A percentile compares a stretch with the other conserved stretches of the same genome.
These are phyloP conservation scores for Sisyra nigra DNA, from an alignment of 2,888 invertebrate species.

Conservation along the genomic window DNA sequence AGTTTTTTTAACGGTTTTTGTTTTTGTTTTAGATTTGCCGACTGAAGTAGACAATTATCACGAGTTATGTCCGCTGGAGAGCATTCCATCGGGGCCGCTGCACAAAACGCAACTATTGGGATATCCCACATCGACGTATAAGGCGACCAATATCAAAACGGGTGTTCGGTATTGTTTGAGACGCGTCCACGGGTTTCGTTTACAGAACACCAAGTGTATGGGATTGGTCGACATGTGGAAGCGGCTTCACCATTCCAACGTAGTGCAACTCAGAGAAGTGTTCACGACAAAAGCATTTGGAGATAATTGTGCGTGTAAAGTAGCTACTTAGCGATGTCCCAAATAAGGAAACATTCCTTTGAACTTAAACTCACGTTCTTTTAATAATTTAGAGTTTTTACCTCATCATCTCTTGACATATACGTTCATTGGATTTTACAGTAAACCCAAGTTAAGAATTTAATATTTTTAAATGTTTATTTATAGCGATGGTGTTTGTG, in stretches of 20 bases:
- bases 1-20: not conserved
- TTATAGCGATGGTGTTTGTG: conserved; percentile 82
- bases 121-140: conserved; percentile 72
- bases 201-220: conserved; percentile 72
- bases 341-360: no score
- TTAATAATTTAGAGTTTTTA: no score
- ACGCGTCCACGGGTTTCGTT: conserved; percentile 71
- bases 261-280: conserved; percentile 81
- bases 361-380: no score
- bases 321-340: not conserved
- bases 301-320: conserved; percentile 66
- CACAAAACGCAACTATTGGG: conserved; percentile 55
- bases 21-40: conserved; percentile 49
- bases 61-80: conserved; percentile 73
- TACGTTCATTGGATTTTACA: not conserved
- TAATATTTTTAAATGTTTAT: no score
- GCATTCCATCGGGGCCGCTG: conserved; percentile 32
- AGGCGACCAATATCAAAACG: conserved; percentile 74
- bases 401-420: no score
- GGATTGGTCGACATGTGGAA: conserved; percentile 86
- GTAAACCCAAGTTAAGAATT: not conserved
- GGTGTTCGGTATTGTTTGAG: conserved; percentile 75
- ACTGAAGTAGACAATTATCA: conserved; percentile 81
- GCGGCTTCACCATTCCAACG: conserved; percentile 85
- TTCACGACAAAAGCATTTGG: conserved; percentile 93